These are phyloP conservation scores for Oophaga sylvatica DNA, from an alignment of 2,797 vertebrate species.

Conservation along the genomic window DNA sequence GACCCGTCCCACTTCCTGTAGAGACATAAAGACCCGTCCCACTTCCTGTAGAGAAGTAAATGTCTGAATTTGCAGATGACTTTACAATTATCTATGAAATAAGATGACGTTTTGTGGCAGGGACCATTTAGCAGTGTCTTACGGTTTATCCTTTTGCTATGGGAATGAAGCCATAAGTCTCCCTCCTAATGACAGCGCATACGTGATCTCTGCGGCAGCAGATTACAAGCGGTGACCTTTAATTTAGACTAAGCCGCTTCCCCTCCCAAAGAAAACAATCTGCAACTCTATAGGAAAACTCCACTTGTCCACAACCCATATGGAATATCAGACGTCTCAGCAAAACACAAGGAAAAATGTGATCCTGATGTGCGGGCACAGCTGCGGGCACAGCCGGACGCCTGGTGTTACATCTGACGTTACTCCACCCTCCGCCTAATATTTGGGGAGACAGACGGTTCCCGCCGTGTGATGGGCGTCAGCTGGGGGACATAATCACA, in stretches of 20 bases:
- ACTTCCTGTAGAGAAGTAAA: too few species aligned
- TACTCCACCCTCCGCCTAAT: neutral
- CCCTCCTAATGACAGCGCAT: neutral
- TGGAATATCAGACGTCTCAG: neutral
- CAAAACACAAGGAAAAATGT: neutral
- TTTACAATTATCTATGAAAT: too few species aligned
- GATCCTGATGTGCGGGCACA: neutral
- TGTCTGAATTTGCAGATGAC: too few species aligned
- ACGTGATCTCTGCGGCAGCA: neutral
- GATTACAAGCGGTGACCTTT: neutral
- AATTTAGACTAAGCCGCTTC: neutral
- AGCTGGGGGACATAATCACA: slow-evolving; percentile 32
- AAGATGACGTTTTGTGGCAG: too few species aligned
- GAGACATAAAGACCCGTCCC: too few species aligned
- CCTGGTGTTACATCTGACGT: neutral
- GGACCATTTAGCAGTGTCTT: too few species aligned
- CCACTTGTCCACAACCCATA: neutral
- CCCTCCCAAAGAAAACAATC: neutral
- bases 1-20: too few species aligned
- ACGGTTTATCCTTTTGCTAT: too few species aligned
- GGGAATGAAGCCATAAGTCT: too few species aligned
- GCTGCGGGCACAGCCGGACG: neutral
- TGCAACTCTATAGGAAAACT: neutral
- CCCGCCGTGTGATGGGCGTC: neutral
- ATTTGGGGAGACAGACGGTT: neutral